Percentiles rank a stretch among this genome's conserved stretches.
These are phyloP conservation scores for Lophura nycthemera DNA, from an alignment of 2,113 vertebrate genomes.

Conservation along the genomic window DNA sequence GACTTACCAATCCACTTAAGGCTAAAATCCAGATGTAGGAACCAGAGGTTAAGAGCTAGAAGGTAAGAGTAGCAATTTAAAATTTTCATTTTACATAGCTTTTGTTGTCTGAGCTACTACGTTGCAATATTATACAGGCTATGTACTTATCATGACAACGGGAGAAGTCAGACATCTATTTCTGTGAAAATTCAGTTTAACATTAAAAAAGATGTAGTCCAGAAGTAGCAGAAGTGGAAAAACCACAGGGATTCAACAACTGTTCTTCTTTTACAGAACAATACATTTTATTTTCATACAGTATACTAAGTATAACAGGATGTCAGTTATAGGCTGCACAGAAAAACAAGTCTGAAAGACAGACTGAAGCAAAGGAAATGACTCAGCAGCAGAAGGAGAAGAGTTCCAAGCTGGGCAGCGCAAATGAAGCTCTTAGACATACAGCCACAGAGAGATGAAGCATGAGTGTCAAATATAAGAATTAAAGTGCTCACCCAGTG, in stretches of 20 bases:
- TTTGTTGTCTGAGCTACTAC: background rate
- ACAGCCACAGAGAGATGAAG: background rate
- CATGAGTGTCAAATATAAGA: background rate
- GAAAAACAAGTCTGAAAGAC: slow-evolving; percentile 61
- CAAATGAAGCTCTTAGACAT: background rate
- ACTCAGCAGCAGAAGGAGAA: slow-evolving; percentile 55
- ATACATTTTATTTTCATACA: slow-evolving; percentile 58
- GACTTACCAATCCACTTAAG: slow-evolving; percentile 94
- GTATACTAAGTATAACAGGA: slow-evolving; percentile 57
- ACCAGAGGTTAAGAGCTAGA: slow-evolving; percentile 91
- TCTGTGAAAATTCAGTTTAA: background rate
- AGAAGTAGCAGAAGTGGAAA: slow-evolving; percentile 17
- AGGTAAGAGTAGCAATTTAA: slow-evolving; percentile 67
- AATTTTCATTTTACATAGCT: background rate
- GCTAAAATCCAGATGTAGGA: slow-evolving; percentile 94
- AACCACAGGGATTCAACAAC: slow-evolving; percentile 2
- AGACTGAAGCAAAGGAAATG: slow-evolving; percentile 60
- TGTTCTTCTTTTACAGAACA: slow-evolving; percentile 27
- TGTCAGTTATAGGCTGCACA: slow-evolving; percentile 61
- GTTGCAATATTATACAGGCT: background rate
- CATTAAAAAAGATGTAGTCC: background rate
- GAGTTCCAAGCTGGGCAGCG: background rate
- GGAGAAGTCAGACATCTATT: background rate
- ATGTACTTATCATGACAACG: background rate
- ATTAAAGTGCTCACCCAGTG: background rate